Conservation (phyloP, 2,113 vertebrate genomes). For the Columbina picui region DNA sequence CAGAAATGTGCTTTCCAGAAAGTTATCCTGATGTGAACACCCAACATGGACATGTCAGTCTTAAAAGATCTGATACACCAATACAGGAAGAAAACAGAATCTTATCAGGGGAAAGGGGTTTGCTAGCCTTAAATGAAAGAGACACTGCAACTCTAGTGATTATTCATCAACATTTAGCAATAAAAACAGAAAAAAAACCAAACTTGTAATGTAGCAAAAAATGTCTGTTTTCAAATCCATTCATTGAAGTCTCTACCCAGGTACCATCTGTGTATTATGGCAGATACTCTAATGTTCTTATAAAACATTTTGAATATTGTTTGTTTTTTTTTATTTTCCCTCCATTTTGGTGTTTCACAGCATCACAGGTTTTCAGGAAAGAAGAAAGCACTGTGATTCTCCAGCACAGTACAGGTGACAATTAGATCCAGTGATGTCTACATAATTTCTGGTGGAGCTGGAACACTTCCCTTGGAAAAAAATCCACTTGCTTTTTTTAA, state of each 20-base stretch:
- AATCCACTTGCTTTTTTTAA: background rate
- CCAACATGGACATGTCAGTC: background rate
- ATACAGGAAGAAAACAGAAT: background rate
- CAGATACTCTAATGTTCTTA: background rate
- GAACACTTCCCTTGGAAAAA: background rate
- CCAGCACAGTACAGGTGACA: background rate
- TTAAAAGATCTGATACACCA: background rate
- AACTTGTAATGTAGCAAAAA: background rate
- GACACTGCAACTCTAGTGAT: background rate
- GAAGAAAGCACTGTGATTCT: background rate
- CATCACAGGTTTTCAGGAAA: background rate
- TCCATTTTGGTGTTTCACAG: background rate
- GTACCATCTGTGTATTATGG: background rate
- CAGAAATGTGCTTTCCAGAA: background rate
- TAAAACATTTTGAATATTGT: background rate
- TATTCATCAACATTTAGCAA: background rate
- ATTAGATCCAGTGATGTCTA: background rate
- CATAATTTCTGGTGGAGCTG: background rate
- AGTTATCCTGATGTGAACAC: background rate
- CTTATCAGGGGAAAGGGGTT: background rate
- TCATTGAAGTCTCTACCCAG: background rate
- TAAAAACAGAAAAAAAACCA: background rate
- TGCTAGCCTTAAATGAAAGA: background rate
- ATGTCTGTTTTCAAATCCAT: background rate
- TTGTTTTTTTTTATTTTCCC: background rate